Evolutionary conservation across 2,113 vertebrate genomes (phyloP).

Genomic region (Reinhardtius hippoglossoides): DNA sequence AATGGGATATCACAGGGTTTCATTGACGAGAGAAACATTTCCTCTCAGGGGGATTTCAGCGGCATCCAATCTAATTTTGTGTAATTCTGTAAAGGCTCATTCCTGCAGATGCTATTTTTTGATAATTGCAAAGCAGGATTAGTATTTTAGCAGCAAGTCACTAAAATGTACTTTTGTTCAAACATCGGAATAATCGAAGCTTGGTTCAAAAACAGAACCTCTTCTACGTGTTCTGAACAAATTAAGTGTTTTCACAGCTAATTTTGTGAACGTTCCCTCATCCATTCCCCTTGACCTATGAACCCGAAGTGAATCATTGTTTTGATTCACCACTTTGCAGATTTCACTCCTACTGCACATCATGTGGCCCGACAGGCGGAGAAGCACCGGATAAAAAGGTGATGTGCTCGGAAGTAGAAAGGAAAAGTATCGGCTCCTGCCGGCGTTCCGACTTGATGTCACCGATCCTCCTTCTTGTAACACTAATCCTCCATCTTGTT

Average conservation of each 20-base stretch:
- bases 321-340: conserved; percentile 46
- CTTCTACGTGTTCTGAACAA: neutral
- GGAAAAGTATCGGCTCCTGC: neutral
- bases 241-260: conserved; percentile 26
- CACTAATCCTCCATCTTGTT: too few species aligned
- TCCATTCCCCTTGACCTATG: conserved; percentile 50
- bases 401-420: too few species aligned
- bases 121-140: neutral
- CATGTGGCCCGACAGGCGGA: neutral
- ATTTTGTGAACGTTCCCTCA: conserved; percentile 21
- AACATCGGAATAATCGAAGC: neutral
- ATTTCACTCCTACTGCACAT: conserved; percentile 39
- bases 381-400: neutral
- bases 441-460: neutral
- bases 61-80: neutral
- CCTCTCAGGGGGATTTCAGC: conserved; percentile 16
- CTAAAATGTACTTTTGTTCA: neutral
- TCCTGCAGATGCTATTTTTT: conserved; percentile 17
- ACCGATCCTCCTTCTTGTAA: too few species aligned
- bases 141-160: neutral
- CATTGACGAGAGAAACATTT: conserved; percentile 10
- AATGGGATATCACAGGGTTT: conserved; percentile 31
- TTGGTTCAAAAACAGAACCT: neutral
- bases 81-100: conserved; percentile 24
- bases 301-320: conserved; percentile 63